Base-by-base conservation (phyloP, 2,888 invertebrate genomes). In the Acronicta aceris region DNA sequence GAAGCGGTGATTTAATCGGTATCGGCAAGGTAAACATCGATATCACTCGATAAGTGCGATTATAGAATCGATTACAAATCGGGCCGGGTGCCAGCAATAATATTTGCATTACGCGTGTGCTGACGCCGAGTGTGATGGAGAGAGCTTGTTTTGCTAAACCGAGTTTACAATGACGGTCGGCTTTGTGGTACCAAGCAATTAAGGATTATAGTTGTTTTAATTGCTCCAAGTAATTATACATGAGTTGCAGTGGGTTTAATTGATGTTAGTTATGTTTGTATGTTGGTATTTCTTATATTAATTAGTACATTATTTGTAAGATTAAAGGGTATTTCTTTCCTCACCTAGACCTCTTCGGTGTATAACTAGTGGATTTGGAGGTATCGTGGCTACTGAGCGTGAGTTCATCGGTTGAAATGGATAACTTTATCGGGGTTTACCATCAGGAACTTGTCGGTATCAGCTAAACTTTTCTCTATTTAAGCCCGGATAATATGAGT, bases 51-150 rank as follows among this genome's bases (percentile, higher is more conserved):
- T 71, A 76, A 61, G 53, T 64, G 49, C 62, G 56, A 68, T 71
- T 71, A 73, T 57, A 66, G 55, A 70, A 74, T 74, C 79, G 64
- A 66, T 79, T 79, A 65, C 59, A 56, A 50, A 63, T 62, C 47
- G 52, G 33, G 36, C 41, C 42, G 57, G 40, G 42, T 65, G 79
- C 68, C 67, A 79, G 61, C 50, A 65, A 79, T 67, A 67, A 76
- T 76, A 76, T 79, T 79, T 70, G 67, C 55, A 70, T 76, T 68
- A 59, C 27, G 36, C 66, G 53, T 59, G 47, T 63, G 62, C 56
- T 61, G 48, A 41, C 27, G 52, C 54, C 54, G 46, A 59, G 59
- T 59, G 48, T 61, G 62, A 59, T 60, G 9, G 54, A 65, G 49
- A 53, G 41, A 25, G 43, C 50, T 30, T 63, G 48, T 75, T 54